These are phyloP conservation scores for Zygothrica quintamaculata DNA, from an alignment of 2,888 invertebrate species.

Conservation along the genomic window DNA sequence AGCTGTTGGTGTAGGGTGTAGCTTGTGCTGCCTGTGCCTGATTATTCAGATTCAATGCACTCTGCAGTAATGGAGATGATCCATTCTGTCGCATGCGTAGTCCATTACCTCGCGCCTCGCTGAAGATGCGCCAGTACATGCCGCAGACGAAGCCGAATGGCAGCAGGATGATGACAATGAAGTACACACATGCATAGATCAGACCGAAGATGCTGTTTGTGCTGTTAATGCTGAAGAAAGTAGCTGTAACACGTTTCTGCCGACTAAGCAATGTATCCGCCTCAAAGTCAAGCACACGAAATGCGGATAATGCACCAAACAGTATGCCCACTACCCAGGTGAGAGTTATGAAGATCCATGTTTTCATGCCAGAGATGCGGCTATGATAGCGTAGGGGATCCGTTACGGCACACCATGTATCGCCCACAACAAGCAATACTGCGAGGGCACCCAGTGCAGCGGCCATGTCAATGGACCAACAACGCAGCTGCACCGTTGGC, in stretches of 20 bases:
- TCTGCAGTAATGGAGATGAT: conserved; percentile 84
- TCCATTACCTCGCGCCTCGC: conserved; percentile 84
- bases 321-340: conserved; percentile 84
- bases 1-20: conserved; percentile 71
- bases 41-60: conserved; percentile 83
- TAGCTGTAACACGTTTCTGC: conserved; percentile 68
- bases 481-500: conserved; percentile 71
- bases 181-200: conserved; percentile 82
- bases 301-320: conserved; percentile 84
- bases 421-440: conserved; percentile 85
- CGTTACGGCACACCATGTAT: conserved; percentile 87
- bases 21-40: conserved; percentile 53
- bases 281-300: conserved; percentile 82
- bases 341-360: conserved; percentile 84
- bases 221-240: conserved; percentile 68
- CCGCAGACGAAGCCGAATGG: conserved; percentile 84
- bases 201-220: conserved; percentile 80
- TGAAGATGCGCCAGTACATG: conserved; percentile 85
- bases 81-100: conserved; percentile 85
- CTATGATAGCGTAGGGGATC: conserved; percentile 87
- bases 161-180: conserved; percentile 83
- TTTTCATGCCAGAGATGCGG: conserved; percentile 84
- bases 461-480: conserved; percentile 84
- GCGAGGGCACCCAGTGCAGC: conserved; percentile 84
- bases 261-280: conserved; percentile 77